phyloP scores from a whole-genome alignment of 92 coral and sea anemone genomes.

The Metridium senile region DNA sequence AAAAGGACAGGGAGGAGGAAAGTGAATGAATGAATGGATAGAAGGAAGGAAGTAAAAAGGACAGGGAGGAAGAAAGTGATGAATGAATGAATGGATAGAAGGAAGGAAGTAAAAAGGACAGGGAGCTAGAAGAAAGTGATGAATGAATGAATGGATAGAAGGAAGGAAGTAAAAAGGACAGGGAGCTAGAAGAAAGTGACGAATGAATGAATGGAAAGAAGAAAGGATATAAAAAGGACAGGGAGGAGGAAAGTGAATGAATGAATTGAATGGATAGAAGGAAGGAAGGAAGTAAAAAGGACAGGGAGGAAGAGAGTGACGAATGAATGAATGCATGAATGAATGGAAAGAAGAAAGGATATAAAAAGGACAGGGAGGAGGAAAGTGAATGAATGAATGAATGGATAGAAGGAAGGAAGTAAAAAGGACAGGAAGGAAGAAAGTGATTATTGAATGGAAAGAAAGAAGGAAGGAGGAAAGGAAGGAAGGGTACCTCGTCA shows the following conservation, averaged over 20 bases:
- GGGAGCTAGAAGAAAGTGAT: too few species aligned
- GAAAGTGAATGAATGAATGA: not conserved
- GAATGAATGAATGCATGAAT: not conserved
- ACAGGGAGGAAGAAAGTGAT: too few species aligned
- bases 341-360: not conserved
- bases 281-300: not conserved
- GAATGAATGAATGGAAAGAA: not conserved
- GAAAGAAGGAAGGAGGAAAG: not conserved
- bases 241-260: not conserved
- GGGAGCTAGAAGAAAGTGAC: not conserved
- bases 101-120: too few species aligned
- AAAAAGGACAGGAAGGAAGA: not conserved
- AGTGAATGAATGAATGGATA: too few species aligned
- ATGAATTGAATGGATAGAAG: not conserved
- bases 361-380: not conserved
- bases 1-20: too few species aligned
- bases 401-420: not conserved
- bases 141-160: not conserved
- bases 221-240: not conserved
- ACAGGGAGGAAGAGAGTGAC: not conserved
- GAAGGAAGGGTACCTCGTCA: slow-evolving; percentile 77
- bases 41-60: too few species aligned
- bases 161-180: not conserved
- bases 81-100: too few species aligned
- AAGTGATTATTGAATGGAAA: not conserved